Evolutionary conservation across 2,113 vertebrate genomes (phyloP).

Genomic region (Calypte anna): DNA sequence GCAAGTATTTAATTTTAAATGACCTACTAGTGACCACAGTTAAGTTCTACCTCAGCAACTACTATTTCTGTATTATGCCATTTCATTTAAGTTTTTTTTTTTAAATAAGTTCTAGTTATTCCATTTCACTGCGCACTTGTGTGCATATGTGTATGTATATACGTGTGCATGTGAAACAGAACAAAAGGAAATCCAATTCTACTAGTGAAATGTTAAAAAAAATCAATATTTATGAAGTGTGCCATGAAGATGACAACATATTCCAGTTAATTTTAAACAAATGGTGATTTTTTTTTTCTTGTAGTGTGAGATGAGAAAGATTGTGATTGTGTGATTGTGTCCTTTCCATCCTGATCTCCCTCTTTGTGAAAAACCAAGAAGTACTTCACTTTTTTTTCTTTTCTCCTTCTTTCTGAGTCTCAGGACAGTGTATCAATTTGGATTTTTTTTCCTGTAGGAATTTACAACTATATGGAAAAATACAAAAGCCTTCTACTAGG

Average conservation of each 20-base stretch:
- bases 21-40: background rate
- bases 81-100: background rate
- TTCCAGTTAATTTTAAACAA: background rate
- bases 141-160: background rate
- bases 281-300: accelerated
- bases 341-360: background rate
- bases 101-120: background rate
- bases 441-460: background rate
- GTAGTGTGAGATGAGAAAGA: too few relatives aligned
- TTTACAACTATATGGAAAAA: background rate
- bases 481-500: background rate
- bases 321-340: background rate
- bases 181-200: background rate
- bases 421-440: background rate
- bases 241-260: background rate
- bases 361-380: background rate
- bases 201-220: background rate
- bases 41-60: background rate
- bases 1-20: background rate
- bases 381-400: background rate
- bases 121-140: background rate
- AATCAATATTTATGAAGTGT: background rate
- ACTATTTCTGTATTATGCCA: background rate
- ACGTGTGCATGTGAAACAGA: background rate
- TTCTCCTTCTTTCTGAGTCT: accelerated